phyloP scores from a whole-genome alignment of 2,888 invertebrate genomes.

The Petrolisthes manimaculis region DNA sequence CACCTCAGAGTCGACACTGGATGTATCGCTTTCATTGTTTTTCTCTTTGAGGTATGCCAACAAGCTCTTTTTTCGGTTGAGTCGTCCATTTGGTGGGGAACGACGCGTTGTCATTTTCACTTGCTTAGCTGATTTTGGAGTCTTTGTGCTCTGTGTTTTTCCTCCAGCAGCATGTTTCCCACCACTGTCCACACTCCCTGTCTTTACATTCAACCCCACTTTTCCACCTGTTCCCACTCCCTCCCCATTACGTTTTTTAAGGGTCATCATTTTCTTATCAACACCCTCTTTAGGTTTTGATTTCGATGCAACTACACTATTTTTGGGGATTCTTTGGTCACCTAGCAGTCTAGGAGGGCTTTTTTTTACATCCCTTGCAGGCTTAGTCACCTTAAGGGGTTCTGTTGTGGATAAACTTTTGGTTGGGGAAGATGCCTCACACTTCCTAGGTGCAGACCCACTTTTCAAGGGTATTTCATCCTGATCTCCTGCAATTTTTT shows the following conservation, averaged over 20 bases:
- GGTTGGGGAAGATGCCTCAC: conserved; percentile 35
- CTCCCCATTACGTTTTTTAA: conserved; percentile 41
- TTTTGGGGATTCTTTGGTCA: conserved; percentile 59
- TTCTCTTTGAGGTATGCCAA: conserved; percentile 62
- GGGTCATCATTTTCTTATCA: conserved; percentile 39
- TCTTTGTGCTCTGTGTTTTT: conserved; percentile 33
- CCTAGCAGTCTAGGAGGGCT: conserved; percentile 25
- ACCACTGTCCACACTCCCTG: conserved; percentile 28
- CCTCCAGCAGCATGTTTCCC: conserved; percentile 15
- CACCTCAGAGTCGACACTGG: conserved; percentile 62
- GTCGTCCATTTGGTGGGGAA: conserved; percentile 51
- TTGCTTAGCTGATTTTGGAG: conserved; percentile 27
- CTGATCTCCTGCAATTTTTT: conserved; percentile 34
- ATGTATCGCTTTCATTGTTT: conserved; percentile 63
- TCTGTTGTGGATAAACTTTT: conserved; percentile 34
- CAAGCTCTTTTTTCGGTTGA: conserved; percentile 62
- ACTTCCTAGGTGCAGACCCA: conserved; percentile 37
- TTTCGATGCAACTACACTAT: conserved; percentile 52
- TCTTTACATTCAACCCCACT: conserved; percentile 28
- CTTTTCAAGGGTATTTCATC: conserved; percentile 48
- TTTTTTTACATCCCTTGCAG: conserved; percentile 36
- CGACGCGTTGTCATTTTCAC: conserved; percentile 33
- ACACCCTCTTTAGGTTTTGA: conserved; percentile 53
- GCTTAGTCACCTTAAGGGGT: conserved; percentile 29
- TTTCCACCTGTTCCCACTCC: conserved; percentile 19